Conservation (phyloP, 1,140 invertebrate species). For the Steinernema khuongi region DNA sequence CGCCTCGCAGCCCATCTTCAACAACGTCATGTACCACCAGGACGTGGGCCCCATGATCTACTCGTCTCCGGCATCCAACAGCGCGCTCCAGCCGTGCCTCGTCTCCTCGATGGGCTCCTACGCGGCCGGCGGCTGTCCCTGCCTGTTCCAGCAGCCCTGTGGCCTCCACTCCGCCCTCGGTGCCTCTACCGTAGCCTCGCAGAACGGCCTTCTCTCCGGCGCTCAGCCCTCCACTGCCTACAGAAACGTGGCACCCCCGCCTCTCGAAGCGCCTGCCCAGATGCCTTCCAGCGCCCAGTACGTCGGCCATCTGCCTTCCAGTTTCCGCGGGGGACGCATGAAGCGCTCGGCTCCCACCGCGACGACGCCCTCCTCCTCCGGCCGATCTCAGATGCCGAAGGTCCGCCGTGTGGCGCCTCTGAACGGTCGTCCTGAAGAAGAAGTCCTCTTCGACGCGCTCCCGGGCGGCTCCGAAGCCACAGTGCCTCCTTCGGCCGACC, state of each 20-base stretch:
- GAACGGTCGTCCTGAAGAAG: background rate
- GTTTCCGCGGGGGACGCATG: background rate
- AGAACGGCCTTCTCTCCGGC: background rate
- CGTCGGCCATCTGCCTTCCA: background rate
- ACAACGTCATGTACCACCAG: conserved; percentile 12
- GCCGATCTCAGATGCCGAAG: background rate
- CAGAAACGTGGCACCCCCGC: conserved; percentile 5
- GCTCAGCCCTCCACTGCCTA: background rate
- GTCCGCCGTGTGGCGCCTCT: background rate
- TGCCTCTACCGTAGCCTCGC: background rate
- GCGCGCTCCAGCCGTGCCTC: background rate
- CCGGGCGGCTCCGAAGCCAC: background rate
- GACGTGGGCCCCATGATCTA: conserved; percentile 8
- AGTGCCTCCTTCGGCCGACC: background rate
- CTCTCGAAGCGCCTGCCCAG: background rate
- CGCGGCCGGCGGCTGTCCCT: background rate
- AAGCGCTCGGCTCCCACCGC: background rate
- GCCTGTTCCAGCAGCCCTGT: background rate
- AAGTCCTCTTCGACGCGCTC: background rate
- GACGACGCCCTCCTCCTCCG: background rate
- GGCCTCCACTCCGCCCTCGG: conserved; percentile 7
- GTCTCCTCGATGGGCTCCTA: background rate
- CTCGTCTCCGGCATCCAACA: conserved; percentile 8
- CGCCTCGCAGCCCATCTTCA: background rate
- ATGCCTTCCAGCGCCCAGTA: background rate